Evolutionary conservation across 2,113 vertebrate genomes (phyloP).

Genomic region (Tangachromis dhanisi): DNA sequence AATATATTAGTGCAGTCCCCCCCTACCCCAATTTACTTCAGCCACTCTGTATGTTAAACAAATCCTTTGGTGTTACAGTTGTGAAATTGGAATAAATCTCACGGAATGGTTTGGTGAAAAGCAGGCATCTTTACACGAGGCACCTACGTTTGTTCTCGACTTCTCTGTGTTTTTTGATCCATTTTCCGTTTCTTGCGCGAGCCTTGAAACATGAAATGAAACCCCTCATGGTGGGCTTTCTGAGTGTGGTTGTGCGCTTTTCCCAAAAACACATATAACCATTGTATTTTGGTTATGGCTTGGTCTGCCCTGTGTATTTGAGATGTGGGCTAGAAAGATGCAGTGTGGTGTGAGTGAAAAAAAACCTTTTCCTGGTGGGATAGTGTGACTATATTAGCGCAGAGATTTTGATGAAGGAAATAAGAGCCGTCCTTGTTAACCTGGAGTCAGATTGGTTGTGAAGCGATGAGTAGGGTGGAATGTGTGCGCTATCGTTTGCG

Average conservation of each 20-base stretch:
- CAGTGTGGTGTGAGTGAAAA: background rate
- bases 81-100: constrained; percentile 1
- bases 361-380: background rate
- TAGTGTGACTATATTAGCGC: background rate
- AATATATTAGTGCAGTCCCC: constrained; percentile 76
- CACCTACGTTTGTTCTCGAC: background rate
- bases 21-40: constrained; percentile 69
- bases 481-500: constrained; percentile 1
- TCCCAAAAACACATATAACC: background rate
- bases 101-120: background rate
- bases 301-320: background rate
- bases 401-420: constrained; percentile 48
- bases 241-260: background rate
- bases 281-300: background rate
- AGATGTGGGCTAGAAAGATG: background rate
- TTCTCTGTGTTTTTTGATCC: background rate
- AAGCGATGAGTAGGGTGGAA: constrained; percentile 54
- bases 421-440: constrained; percentile 52
- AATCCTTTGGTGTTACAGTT: constrained; percentile 78
- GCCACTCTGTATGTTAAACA: constrained; percentile 83
- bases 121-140: background rate
- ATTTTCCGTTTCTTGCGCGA: background rate
- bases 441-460: constrained; percentile 54
- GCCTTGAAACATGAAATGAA: background rate
- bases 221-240: background rate